Base-by-base conservation (phyloP, 2,113 vertebrate genomes). In the Perca flavescens region DNA sequence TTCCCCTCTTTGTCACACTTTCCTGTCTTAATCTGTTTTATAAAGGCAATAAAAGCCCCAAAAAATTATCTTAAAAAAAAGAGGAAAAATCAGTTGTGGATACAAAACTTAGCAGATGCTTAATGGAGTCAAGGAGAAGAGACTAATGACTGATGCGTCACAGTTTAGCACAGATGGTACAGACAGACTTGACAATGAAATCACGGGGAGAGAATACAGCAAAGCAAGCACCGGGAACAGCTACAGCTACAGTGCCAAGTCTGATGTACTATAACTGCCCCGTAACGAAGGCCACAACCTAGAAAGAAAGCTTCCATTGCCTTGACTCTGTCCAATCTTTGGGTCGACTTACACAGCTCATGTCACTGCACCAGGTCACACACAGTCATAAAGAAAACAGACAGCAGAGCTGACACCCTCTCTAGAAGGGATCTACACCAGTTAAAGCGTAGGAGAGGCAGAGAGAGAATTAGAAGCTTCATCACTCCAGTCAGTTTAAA, bases 131-230 rank as follows among this genome's bases (percentile, higher is more conserved):
- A 19, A 75, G 47, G 28, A 66, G 69, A 72, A 61, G 43, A 86
- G 66, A 87, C 84, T 79, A 75, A 86, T 84, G 79, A 79, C 79
- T 68, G 76, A 88, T 71, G 67, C 50, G 34, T 79, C 76, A 70
- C 70, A 81, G 49, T 72, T 31, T 63, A 80, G 77, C 82, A 86
- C 82, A 92, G 82, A 89, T 88, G 89, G 82, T 62, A 65, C 67
- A 76, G 17, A 74, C 64, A 83, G 43, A 71, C 25, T 31, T 25
- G 50, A 67, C 70, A 64, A 58, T 79, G 60, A 69, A 72, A 76
- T 60, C 10, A 73, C 34, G 12, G 63, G 61, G 74, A 64, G 31
- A 72, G 50, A 57, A 77, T 6, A 67, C 54, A 80, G 73, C 62
- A 74, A 83, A 79, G 69, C 79, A 72, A 49, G 58, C 74, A 80